Conservation (phyloP, 2,797 vertebrate genomes). For the Ctenosaura bakeri region DNA sequence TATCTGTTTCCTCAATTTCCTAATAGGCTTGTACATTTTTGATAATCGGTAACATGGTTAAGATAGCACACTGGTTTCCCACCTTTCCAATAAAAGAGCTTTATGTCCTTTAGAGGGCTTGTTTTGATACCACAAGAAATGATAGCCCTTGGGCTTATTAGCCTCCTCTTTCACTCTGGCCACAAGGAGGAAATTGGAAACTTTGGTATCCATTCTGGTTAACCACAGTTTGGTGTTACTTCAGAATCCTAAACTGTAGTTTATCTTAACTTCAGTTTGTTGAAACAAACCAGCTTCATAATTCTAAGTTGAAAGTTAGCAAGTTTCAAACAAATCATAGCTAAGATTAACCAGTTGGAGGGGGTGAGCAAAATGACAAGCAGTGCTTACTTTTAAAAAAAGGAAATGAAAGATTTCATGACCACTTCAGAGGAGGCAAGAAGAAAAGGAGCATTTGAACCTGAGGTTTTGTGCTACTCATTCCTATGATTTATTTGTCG, state of each 20-base stretch:
- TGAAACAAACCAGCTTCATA: neutral
- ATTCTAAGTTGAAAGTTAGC: neutral
- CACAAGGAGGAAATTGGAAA: neutral
- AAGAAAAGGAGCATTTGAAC: neutral
- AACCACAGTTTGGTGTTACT: neutral
- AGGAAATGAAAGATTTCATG: conserved; percentile 1
- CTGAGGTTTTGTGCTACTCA: neutral
- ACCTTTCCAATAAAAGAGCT: neutral
- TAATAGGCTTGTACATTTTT: neutral
- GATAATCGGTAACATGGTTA: neutral
- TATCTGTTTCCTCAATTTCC: neutral
- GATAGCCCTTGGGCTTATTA: neutral
- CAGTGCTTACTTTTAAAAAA: neutral
- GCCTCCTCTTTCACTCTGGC: neutral
- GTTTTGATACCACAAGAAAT: neutral
- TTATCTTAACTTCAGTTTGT: neutral
- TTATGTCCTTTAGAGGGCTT: neutral
- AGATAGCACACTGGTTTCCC: conserved; percentile 11
- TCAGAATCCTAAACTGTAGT: neutral
- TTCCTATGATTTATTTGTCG: neutral
- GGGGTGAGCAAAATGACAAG: neutral
- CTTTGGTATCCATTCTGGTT: neutral
- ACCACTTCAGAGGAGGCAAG: neutral
- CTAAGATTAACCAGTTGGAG: neutral
- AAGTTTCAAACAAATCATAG: neutral